phyloP scores from a whole-genome alignment of 2,113 vertebrate species.

The Bombycilla garrulus region DNA sequence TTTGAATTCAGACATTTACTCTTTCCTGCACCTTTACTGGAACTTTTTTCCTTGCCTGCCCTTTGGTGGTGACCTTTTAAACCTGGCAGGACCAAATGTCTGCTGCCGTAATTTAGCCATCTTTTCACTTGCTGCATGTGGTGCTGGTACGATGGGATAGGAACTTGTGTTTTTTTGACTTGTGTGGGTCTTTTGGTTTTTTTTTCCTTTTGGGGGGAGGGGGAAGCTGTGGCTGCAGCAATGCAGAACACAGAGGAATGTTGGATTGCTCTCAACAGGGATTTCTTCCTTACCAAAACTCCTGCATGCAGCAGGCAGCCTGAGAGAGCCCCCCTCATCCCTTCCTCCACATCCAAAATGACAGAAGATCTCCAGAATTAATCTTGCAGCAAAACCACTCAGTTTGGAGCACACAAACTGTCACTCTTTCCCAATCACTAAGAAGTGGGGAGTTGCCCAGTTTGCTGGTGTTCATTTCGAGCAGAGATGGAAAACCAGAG shows the following conservation, averaged over 20 bases:
- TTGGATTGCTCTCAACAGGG: neutral
- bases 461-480: neutral
- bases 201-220: rapidly evolving
- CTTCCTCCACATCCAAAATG: neutral
- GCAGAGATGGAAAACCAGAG: neutral
- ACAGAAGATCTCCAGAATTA: constrained; percentile 13
- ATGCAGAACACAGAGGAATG: neutral
- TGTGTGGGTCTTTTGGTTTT: neutral
- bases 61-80: neutral
- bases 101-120: neutral
- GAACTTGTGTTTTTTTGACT: neutral
- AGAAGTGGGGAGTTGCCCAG: neutral
- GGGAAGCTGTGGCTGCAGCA: neutral
- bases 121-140: neutral
- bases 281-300: neutral
- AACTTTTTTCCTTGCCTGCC: neutral
- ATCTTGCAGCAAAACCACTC: neutral
- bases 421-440: neutral
- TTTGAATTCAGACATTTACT: neutral
- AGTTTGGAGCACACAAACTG: neutral
- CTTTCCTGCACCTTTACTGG: neutral
- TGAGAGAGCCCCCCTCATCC: neutral
- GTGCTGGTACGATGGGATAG: neutral
- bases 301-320: neutral
- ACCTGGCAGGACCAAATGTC: neutral